Conservation (phyloP, 2,113 vertebrate species). For the Synodontis membranacea region DNA sequence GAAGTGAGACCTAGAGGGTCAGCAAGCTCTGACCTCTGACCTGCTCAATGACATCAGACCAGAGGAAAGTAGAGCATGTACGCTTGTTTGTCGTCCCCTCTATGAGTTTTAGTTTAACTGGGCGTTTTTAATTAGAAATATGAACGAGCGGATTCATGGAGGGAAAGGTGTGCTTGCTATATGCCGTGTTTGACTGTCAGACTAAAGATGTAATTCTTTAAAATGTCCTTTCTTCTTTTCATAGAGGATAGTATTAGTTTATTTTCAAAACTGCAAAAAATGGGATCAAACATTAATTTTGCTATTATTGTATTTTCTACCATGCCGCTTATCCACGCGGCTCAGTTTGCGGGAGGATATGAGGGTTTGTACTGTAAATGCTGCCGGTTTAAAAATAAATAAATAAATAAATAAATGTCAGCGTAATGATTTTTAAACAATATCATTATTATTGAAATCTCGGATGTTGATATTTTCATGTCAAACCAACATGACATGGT, state of each 20-base stretch:
- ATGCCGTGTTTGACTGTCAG: too few relatives aligned
- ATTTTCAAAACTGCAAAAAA: neutral
- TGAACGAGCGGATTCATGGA: neutral
- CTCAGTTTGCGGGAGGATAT: neutral
- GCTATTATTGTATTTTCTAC: neutral
- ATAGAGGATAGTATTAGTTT: neutral
- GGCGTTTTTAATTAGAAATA: neutral
- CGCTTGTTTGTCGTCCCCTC: neutral
- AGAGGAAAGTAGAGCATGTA: neutral
- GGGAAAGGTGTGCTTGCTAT: neutral
- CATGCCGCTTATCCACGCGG: neutral
- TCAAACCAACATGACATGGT: neutral
- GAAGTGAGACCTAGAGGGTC: slow-evolving; percentile 57
- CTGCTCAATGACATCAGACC: slow-evolving; percentile 59
- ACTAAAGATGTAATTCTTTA: neutral
- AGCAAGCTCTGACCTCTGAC: slow-evolving; percentile 53
- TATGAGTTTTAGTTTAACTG: neutral
- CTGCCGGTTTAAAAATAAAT: neutral
- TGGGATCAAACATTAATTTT: neutral
- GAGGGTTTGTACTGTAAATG: neutral
- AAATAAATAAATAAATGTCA: too few relatives aligned
- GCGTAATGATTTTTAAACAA: neutral
- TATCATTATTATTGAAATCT: neutral
- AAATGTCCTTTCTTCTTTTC: neutral
- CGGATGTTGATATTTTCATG: neutral